A percentile compares a stretch with the other conserved stretches of the same genome.
These are phyloP conservation scores for Cyclura pinguis DNA, from an alignment of 2,797 vertebrate species.

Conservation along the genomic window DNA sequence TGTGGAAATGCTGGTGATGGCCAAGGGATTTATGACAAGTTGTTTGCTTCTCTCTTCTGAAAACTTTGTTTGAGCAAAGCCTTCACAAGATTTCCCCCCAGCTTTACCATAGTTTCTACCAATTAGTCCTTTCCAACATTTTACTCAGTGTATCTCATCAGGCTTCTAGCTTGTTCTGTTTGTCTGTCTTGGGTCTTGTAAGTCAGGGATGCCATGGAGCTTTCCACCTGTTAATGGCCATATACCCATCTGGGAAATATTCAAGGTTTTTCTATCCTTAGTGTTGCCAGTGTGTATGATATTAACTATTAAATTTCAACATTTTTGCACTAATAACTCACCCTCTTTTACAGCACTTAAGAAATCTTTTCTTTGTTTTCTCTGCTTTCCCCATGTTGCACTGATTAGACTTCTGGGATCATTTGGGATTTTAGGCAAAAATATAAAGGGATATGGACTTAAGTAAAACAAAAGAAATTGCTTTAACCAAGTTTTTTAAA, in stretches of 20 bases:
- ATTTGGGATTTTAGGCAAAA: neutral
- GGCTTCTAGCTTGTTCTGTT: neutral
- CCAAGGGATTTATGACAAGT: neutral
- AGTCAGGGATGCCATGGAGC: neutral
- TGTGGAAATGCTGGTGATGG: accelerated
- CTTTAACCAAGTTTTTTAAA: no score
- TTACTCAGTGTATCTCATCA: neutral
- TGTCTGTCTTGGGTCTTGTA: neutral
- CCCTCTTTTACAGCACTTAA: neutral
- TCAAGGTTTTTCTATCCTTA: neutral
- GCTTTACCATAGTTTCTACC: neutral
- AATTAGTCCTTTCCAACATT: neutral
- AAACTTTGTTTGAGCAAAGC: neutral
- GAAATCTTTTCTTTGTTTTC: neutral
- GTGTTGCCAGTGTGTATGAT: neutral
- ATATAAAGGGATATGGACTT: neutral
- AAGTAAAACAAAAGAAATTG: no score
- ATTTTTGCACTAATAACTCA: neutral
- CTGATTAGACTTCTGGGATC: neutral
- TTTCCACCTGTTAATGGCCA: no score
- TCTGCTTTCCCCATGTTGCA: neutral
- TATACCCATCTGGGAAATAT: neutral
- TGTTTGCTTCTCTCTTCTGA: neutral
- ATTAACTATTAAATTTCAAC: neutral
- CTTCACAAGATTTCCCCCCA: neutral